Conservation (phyloP, 2,113 vertebrate genomes). For the Muntiacus muntjak region DNA sequence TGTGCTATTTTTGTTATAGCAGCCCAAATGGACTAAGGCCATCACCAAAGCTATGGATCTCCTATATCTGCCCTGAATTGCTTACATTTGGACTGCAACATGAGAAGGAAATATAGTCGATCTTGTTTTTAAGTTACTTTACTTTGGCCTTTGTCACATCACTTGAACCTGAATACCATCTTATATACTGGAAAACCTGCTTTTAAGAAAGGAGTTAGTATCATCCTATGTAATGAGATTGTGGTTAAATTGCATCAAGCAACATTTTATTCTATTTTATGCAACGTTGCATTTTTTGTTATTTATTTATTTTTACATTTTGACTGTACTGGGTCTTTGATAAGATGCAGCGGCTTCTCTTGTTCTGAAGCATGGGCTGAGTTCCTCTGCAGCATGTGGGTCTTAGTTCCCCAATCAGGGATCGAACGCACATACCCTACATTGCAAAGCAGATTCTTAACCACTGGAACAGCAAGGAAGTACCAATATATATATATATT, state of each 20-base stretch:
- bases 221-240: not conserved
- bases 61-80: not conserved
- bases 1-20: not conserved
- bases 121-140: not conserved
- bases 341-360: rapidly evolving
- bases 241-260: not conserved
- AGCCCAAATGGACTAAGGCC: not conserved
- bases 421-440: not conserved
- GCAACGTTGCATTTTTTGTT: rapidly evolving
- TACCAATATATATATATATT: not conserved
- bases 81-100: not conserved
- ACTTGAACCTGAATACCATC: not conserved
- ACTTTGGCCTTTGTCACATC: not conserved
- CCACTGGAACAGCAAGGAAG: not conserved
- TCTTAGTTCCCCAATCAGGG: not conserved
- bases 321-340: not conserved
- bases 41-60: no score
- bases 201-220: not conserved
- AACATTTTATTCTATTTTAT: not conserved
- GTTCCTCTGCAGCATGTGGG: not conserved
- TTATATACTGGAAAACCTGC: not conserved
- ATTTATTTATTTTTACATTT: not conserved
- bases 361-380: not conserved
- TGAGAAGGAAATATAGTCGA: not conserved
- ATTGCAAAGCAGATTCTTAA: not conserved